Evolutionary conservation across 2,888 invertebrate genomes (phyloP), one percentile per base, ranked within the genome.

Genomic region (Graphium colonna): DNA sequence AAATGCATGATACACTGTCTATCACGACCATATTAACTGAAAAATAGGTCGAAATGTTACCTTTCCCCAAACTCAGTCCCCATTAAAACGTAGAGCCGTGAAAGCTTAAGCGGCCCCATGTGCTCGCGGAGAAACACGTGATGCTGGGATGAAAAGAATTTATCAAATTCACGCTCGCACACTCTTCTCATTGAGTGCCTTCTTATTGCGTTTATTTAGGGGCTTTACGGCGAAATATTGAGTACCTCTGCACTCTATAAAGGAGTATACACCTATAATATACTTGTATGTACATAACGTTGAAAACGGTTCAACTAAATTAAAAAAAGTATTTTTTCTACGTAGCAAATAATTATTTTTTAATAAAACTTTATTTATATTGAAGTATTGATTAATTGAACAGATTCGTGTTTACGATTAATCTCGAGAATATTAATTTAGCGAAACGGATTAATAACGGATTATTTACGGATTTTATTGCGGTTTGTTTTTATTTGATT

Each of bases 151-250:
- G 31, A 49, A 49, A 53, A 15, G 39, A 43, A 26, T 54, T 77
- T 77, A 80, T 80, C 73, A 71, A 75, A 77, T 80, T 79, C 73
- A 63, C 57, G 60, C 61, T 58, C 61, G 66, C 77, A 70, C 71
- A 71, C 71, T 73, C 73, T 64, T 52, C 56, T 57, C 63, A 61
- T 63, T 61, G 73, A 76, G 69, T 67, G 74, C 64, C 68, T 68
- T 67, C 67, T 36, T 50, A 45, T 45, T 55, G 16, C 50, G 50
- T 55, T 55, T 54, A 54, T 49, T 54, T 45, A 48, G 46, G 46
- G 50, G 40, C 33, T 44, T 54, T 36, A 31, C 33, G n/a, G 36
- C 13, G 21, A 41, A 40, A 50, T 50, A 50, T 50, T 15, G 54
- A 51, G 41, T 42, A 33, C 54, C 40, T 41, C 41, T 50, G 46